These are phyloP conservation scores for Eupeodes latifasciatus DNA, from an alignment of 2,888 invertebrate genomes.

Conservation along the genomic window DNA sequence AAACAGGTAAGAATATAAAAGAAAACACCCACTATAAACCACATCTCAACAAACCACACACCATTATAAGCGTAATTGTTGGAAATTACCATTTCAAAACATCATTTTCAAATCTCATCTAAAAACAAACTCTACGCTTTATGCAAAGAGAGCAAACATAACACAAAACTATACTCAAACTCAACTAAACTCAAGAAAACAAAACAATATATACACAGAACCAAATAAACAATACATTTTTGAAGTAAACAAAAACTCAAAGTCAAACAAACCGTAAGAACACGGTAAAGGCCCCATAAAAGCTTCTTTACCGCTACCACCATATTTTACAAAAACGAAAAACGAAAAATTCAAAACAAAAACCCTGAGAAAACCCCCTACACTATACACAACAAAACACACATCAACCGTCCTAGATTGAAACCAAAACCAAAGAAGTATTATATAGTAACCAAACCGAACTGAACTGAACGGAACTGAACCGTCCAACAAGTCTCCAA, in stretches of 20 bases:
- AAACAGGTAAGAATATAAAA: constrained; percentile 8
- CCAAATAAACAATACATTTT: constrained; percentile 65
- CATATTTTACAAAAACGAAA: constrained; percentile 13
- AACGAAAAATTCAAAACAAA: not conserved
- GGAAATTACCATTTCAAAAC: constrained; percentile 74
- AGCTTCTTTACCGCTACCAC: constrained; percentile 61
- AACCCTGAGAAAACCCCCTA: constrained; percentile 37
- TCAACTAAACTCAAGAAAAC: constrained; percentile 3
- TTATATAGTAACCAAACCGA: not conserved
- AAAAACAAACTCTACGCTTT: constrained; percentile 12
- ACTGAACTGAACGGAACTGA: constrained; percentile 36
- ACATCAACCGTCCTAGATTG: not conserved
- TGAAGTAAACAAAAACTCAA: constrained; percentile 68
- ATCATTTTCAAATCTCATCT: constrained; percentile 45
- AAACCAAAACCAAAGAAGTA: not conserved
- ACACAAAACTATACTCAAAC: not conserved
- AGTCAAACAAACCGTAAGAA: constrained; percentile 71
- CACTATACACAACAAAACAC: not conserved
- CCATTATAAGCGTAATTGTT: constrained; percentile 68
- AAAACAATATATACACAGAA: not conserved
- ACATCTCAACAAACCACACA: constrained; percentile 34
- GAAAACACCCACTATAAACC: constrained; percentile 37
- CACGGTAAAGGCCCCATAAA: constrained; percentile 54
- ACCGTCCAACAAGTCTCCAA: constrained; percentile 70
- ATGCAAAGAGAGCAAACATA: constrained; percentile 50